Evolutionary conservation across 2,888 invertebrate genomes (phyloP).

Genomic region (Eupithecia abbreviata): DNA sequence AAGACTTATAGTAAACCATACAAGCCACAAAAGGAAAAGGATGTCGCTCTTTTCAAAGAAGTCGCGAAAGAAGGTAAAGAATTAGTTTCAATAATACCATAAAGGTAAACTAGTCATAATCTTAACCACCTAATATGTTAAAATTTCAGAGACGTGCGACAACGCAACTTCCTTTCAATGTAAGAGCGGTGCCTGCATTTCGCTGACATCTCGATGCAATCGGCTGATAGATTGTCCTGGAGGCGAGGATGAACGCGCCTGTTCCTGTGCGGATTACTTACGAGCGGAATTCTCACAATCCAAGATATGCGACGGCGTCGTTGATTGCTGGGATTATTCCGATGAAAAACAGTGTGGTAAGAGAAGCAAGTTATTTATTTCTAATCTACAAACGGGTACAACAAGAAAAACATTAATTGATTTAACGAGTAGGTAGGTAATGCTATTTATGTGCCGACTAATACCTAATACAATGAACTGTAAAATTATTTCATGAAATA

Average conservation of each 20-base stretch:
- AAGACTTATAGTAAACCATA: constrained; percentile 66
- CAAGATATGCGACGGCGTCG: constrained; percentile 91
- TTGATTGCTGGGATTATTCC: constrained; percentile 91
- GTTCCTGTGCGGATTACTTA: constrained; percentile 90
- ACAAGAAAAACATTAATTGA: not conserved
- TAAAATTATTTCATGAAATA: not conserved
- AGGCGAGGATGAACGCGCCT: constrained; percentile 88
- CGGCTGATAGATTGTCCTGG: constrained; percentile 87
- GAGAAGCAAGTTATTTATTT: not conserved
- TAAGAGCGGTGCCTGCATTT: constrained; percentile 86
- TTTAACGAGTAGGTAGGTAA: not conserved
- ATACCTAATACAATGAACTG: not conserved
- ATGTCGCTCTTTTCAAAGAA: constrained; percentile 50
- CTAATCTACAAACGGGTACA: not conserved
- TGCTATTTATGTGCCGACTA: not conserved
- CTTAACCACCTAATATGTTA: not conserved
- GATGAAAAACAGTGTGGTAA: constrained; percentile 90
- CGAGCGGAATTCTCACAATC: constrained; percentile 87
- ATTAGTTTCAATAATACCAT: not conserved
- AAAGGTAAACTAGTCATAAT: not conserved
- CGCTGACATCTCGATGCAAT: constrained; percentile 87
- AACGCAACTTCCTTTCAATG: constrained; percentile 84
- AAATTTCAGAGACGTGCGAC: constrained; percentile 70
- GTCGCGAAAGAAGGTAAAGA: constrained; percentile 56
- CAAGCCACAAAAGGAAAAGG: constrained; percentile 64